Evolutionary conservation across 2,113 vertebrate genomes (phyloP), one percentile per base, ranked within the genome.

Genomic region (Xiphias gladius): DNA sequence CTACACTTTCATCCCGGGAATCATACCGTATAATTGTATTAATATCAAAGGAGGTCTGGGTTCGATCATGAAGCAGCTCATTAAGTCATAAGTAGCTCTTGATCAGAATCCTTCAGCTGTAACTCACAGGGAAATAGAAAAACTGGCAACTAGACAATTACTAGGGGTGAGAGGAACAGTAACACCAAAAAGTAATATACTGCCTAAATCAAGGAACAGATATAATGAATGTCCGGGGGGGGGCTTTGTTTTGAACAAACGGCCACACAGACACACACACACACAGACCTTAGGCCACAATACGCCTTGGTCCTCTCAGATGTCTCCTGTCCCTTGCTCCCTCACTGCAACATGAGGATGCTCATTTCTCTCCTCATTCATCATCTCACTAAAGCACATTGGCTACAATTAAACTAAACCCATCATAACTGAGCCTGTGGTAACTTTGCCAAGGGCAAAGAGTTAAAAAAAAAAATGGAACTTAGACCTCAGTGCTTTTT

Each of bases 351-450:
- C 76, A 85, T 59, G 58, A 77, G 79, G 82, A 70, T 22, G 75
- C 73, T 86, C 71, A 22, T 71, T 83, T 43, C 64, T 69, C 52
- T 28, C 30, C 86, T 83, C 88, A 90, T 86, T 62, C 82, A 88
- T 90, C 88, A 90, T 82, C 69, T 39, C 13, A 28, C 83, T 19
- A n/a, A 80, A 86, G 78, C 75, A 52, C 80, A 71, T 62, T 16
- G 46, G 78, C 88, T 48, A 66, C 90, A 84, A 85, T 88, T 89
- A 88, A 88, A 80, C 72, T 58, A 73, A 86, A 88, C 67, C 72
- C 88, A 65, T 84, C 82, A 68, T 80, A 84, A 26, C 41, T 71
- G 78, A 16, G 58, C 80, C 67, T 62, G 66, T 37, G 41, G 72
- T 73, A 82, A 28, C 71, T 71, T 81, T 17, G 26, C 64, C 75